Percentiles rank a stretch among this genome's conserved stretches.
These are phyloP conservation scores for Crypturellus tataupa DNA, from an alignment of 2,797 vertebrate species.

Conservation along the genomic window DNA sequence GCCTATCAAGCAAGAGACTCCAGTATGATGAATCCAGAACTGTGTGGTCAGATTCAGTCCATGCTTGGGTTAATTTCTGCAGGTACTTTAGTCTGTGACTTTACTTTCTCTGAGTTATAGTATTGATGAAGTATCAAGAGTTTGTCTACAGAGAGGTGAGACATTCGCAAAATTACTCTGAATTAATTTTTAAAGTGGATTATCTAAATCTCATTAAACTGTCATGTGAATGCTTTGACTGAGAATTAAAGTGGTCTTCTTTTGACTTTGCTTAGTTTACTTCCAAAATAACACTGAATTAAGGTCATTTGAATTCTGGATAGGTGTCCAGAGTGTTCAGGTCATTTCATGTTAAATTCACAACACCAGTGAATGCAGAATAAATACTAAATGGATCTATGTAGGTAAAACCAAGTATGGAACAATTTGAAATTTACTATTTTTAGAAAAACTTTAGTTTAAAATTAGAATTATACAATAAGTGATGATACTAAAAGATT, in stretches of 20 bases:
- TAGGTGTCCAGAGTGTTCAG: not conserved
- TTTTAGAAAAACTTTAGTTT: not conserved
- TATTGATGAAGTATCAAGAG: fast-evolving
- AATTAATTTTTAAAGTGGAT: slow-evolving; percentile 28
- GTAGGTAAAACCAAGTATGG: not conserved
- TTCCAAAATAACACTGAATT: slow-evolving; percentile 12
- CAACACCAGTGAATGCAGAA: not conserved
- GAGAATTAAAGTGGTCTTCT: not conserved
- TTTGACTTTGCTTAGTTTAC: not conserved
- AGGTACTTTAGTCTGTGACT: not conserved
- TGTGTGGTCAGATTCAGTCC: not conserved
- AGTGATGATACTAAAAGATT: not conserved
- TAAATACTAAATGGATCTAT: not conserved
- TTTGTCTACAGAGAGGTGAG: not conserved
- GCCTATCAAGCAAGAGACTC: not conserved
- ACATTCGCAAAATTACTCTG: not conserved
- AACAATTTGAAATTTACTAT: fast-evolving
- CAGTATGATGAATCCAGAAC: not conserved
- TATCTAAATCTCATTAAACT: slow-evolving; percentile 26
- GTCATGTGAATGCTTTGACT: not conserved
- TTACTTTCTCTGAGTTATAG: not conserved
- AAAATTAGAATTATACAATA: not conserved
- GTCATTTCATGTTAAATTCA: not conserved
- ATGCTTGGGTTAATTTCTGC: not conserved
- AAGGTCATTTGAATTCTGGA: not conserved